Evolutionary conservation across 2,888 invertebrate genomes (phyloP), one percentile per base, ranked within the genome.

Genomic region (Heliconius ismenius): DNA sequence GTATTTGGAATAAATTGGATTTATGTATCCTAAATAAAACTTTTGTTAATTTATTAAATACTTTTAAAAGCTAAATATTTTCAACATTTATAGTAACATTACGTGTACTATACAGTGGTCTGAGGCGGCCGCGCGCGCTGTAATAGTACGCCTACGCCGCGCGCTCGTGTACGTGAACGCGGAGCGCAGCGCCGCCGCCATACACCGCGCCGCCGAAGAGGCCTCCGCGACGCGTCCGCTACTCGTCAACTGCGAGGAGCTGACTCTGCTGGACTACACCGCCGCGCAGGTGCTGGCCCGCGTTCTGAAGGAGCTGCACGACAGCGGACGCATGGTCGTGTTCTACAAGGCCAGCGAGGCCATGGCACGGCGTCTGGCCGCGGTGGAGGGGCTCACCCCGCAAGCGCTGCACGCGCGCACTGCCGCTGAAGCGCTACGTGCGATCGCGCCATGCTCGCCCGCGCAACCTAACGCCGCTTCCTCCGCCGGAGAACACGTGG

Each of bases 251-350:
- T 97, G 96, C 83, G 85, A 86, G 1, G 95, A 95, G 79, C 94
- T 97, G 79, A 93, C 95, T 79, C 92, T 95, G 75, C 88, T 97
- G 58, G 97, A 98, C 92, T 96, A 96, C 86, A 95, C 96, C 0
- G 95, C 96, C 15, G 92, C 18, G 15, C 92, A 96, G 95, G 95
- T 95, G 73, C 88, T 97, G 4, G 94, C 95, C 79, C 93, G 94
- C 0, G 84, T 97, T 13, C 88, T 95, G 9, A 92, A 92, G 79
- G 95, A 95, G 76, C 94, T 96, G 79, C 90, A 95, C 64, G 89
- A 87, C 32, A 87, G 89, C n/a, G 86, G 89, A 7, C 95, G 95
- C 77, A 89, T 90, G 82, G 85, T 97, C 63, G 85, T 95, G 64
- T 87, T 96, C 39, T 92, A 87, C 87, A 88, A 89, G 83, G 93